Base-by-base conservation (phyloP, 1,140 invertebrate species). In the Conopomorpha cramerella region DNA sequence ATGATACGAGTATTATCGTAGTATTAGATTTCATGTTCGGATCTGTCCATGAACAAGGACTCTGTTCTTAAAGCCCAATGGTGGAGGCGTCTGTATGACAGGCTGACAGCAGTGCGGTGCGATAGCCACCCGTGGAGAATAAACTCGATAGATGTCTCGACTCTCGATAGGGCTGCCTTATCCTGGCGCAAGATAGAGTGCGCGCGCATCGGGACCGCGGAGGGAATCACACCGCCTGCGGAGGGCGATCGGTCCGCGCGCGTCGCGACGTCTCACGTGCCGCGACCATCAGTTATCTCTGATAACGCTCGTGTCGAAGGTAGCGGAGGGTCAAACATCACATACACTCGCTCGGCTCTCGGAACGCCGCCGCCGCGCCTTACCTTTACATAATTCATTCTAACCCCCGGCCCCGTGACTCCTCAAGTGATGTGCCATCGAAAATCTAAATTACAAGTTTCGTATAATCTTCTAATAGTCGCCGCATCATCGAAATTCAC, bases 81-180 rank as follows among this genome's bases (percentile, higher is more conserved):
- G 49, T 46, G 45, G 34, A 34, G 42, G 39, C 38, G 44, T 55
- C 36, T 52, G 41, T 31, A 32, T 15, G 16, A 43, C 17, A 39
- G 49, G 51, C 37, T 56, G 53, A 53, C 43, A 55, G 47, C n/a
- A 49, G 56, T 63, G 55, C 55, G 58, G 50, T 45, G 43, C 18
- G 46, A 61, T 57, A 52, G 41, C 48, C 45, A 44, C 39, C 42
- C 40, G 36, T 39, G 37, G 49, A 36, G 58, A 67, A 62, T n/a
- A n/a, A 62, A 72, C 61, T 74, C 70, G 65, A 71, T 70, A 72
- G 55, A n/a, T n/a, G n/a, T n/a, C 45, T 64, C 58, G 63, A 64
- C 49, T 55, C 39, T 40, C 55, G 55, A 61, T 55, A 61, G 67
- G 64, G 55, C 65, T 46, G 59, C 67, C 66, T 68, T 72, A 66